Conservation (phyloP, 2,888 invertebrate genomes). For the Acleris cristana region DNA sequence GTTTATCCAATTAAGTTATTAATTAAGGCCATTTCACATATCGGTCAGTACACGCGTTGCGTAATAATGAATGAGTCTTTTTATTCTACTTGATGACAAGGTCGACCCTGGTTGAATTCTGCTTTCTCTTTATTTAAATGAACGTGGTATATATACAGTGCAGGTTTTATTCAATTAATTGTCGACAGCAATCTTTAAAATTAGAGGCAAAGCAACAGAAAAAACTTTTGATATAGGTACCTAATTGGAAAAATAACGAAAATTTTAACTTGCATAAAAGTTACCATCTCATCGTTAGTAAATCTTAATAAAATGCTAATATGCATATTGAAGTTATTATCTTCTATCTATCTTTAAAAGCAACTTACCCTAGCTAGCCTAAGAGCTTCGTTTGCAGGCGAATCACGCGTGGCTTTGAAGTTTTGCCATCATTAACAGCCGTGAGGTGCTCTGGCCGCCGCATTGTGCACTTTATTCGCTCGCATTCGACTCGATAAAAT, state of each 20-base stretch:
- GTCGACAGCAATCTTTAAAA: too few species aligned
- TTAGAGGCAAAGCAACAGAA: too few species aligned
- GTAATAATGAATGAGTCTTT: conserved; percentile 11
- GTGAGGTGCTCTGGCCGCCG: conserved; percentile 19
- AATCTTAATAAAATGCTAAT: conserved; percentile 9
- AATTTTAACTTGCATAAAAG: not conserved
- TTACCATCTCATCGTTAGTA: not conserved
- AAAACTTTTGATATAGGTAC: too few species aligned
- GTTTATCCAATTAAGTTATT: conserved; percentile 17
- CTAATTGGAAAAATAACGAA: not conserved
- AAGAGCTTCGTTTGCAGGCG: conserved; percentile 22
- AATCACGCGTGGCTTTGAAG: conserved; percentile 28
- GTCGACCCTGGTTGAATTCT: conserved; percentile 6
- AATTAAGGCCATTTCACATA: conserved; percentile 5
- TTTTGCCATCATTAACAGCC: conserved; percentile 21
- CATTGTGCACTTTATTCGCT: conserved; percentile 25
- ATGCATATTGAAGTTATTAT: not conserved
- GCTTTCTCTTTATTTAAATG: conserved; percentile 13
- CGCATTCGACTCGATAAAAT: conserved; percentile 19
- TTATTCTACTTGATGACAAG: conserved; percentile 8
- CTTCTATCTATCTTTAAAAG: not conserved
- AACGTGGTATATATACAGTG: not conserved
- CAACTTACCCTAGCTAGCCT: conserved; percentile 5
- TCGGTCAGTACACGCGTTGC: conserved; percentile 20
- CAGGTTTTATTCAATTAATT: too few species aligned